Base-by-base conservation (phyloP, 2,888 invertebrate genomes). In the Scaptomyza parva region DNA sequence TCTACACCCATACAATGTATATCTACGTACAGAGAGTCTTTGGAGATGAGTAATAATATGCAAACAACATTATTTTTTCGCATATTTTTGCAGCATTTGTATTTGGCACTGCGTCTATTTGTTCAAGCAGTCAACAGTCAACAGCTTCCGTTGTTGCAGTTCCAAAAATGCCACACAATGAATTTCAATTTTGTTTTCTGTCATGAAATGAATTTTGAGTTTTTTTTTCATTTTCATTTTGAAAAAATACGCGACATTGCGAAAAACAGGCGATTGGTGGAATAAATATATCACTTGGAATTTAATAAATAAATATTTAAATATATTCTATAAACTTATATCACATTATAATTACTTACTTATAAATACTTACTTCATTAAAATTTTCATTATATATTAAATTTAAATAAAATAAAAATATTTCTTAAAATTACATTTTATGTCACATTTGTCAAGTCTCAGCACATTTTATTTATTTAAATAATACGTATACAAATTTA, bases 111-210 rank as follows among this genome's bases (percentile, higher is more conserved):
- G 39, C 48, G 43, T 52, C 44, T 58, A 52, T 62, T 71, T 66
- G 61, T 41, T 40, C 24, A 26, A 61, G 28, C 33, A 47, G 53
- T 63, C 63, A 53, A 55, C 33, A 47, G 53, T 63, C 63, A 53
- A 55, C 45, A 70, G 51, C 48, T 61, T 73, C 70, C 70, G 61
- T 35, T 75, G 61, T 35, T 75, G 70, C 51, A 75, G 26, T 14
- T 51, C 12, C 18, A n/a, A n/a, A 20, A 20, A 35, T n/a, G 12
- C 9, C 14, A 3, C 17, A 8, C 14, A 7, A 14, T 3, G 39
- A 39, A 37, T 37, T 17, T 30, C 12, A 17, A n/a, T n/a, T 3
- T 30, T 9, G 3, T 30, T 30, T n/a, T 30, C n/a, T 6, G 20
- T 20, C 30, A 3, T 3, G 5, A 20, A 47, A 20, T 11, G 33